Evolutionary conservation across 1,140 invertebrate species (phyloP).

Genomic region (Copidosoma floridanum): DNA sequence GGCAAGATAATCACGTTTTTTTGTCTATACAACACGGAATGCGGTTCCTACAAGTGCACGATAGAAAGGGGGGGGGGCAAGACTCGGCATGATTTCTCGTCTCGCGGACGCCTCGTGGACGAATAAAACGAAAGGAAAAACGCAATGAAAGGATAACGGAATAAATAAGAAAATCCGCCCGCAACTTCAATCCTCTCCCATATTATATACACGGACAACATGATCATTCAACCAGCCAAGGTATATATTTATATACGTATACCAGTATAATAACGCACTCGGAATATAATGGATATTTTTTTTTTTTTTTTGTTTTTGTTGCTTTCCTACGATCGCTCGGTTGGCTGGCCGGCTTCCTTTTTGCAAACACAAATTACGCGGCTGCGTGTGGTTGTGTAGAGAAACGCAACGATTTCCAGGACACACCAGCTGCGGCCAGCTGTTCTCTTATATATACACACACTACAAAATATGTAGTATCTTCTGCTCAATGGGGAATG

Average conservation of each 20-base stretch:
- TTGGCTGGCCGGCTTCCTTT: neutral
- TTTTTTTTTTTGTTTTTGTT: neutral
- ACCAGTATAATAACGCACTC: neutral
- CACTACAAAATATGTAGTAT: no score
- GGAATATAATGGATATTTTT: conserved; percentile 13
- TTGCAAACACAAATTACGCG: conserved; percentile 11
- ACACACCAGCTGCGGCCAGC: no score
- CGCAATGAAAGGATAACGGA: no score
- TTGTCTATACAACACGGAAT: no score
- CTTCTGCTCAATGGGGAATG: neutral
- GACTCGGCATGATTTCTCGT: no score
- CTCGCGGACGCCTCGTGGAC: neutral
- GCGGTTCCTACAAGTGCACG: no score
- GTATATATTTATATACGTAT: no score
- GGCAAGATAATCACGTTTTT: no score
- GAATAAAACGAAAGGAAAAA: neutral
- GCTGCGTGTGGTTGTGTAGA: neutral
- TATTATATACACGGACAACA: no score
- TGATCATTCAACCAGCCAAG: no score
- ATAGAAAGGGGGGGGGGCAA: no score
- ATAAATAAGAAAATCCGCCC: conserved; percentile 3
- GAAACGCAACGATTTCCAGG: neutral
- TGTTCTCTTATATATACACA: conserved; percentile 1
- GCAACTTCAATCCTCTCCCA: conserved; percentile 1
- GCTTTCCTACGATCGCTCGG: neutral